A percentile compares a stretch with the other conserved stretches of the same genome.
Conservation (phyloP, 2,888 invertebrate species). For the Drosophila prostipennis region DNA sequence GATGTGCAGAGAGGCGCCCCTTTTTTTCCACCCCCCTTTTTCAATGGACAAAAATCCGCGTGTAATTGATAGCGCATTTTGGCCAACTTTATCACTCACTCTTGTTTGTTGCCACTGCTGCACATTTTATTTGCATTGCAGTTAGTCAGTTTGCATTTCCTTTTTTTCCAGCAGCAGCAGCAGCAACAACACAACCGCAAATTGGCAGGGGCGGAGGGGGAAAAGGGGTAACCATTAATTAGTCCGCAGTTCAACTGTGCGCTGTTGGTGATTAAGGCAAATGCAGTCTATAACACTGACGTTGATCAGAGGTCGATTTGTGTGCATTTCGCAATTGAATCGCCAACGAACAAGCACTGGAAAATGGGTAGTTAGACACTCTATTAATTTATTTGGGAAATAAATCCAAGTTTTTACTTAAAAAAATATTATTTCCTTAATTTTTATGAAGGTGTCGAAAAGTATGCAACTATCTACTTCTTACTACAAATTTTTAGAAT, state of each 20-base stretch:
- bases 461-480: no score
- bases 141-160: constrained; percentile 61
- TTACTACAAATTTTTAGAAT: no score
- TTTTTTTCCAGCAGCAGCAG: constrained; percentile 1
- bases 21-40: constrained; percentile 7
- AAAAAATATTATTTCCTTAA: no score
- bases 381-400: background rate
- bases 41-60: constrained; percentile 71
- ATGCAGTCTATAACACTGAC: constrained; percentile 7
- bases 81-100: constrained; percentile 66
- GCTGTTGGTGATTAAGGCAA: constrained; percentile 60
- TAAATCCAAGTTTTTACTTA: no score
- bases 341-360: constrained; percentile 56
- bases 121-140: constrained; percentile 68
- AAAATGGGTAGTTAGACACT: constrained; percentile 12
- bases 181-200: constrained; percentile 12
- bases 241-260: constrained; percentile 51
- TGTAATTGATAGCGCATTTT: constrained; percentile 75
- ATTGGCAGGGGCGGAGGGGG: constrained; percentile 15
- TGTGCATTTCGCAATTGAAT: constrained; percentile 44
- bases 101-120: constrained; percentile 29
- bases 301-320: constrained; percentile 20
- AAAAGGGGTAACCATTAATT: constrained; percentile 61
- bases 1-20: constrained; percentile 30
- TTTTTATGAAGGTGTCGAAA: no score